Evolutionary conservation across 2,797 vertebrate species (phyloP), one percentile per base, ranked within the genome.

Genomic region (Danio choprae): DNA sequence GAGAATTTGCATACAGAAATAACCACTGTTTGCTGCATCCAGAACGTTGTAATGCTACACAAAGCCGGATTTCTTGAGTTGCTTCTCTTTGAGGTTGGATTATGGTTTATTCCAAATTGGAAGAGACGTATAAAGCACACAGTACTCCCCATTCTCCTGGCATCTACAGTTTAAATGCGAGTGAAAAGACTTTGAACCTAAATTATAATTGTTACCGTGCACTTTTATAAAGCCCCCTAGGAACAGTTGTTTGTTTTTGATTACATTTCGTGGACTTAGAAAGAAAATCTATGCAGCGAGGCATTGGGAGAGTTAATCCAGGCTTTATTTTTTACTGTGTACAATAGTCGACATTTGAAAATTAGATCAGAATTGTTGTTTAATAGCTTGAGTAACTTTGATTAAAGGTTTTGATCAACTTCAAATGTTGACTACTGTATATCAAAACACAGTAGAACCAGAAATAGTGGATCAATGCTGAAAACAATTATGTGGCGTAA

Each of bases 31-130:
- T 70, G 67, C 36, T 70, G 13, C 22, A 69, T 67, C 53, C 12
- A 65, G 20, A 50, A 70, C 68, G 79, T 79, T 36, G 59, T 68
- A 71, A 74, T 13, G 22, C 51, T 36, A 46, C 79, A 74, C 41
- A 41, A 63, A 69, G 40, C 40, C 5, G 6, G 56, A 44, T 53
- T 65, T 76, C 36, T 16, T 51, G 60, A 69, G 22, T 64, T 80
- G 65, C 50, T 74, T 41, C 40, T 63, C 15, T 18, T 72, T 15
- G 43, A 67, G 74, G 56, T 65, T 65, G 60, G 60, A 65, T 76
- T 65, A 76, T 29, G 36, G 38, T n/a, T 81, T 85, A 72, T 84
- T 84, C 38, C 60, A 48, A 53, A 72, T 76, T 76, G 65, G 40
- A 76, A 75, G 63, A 77, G 62, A 71, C 51, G 53, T 68, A 13